Evolutionary conservation across 2,797 vertebrate species (phyloP), one percentile per base, ranked within the genome.

Genomic region (Poecile montanus): DNA sequence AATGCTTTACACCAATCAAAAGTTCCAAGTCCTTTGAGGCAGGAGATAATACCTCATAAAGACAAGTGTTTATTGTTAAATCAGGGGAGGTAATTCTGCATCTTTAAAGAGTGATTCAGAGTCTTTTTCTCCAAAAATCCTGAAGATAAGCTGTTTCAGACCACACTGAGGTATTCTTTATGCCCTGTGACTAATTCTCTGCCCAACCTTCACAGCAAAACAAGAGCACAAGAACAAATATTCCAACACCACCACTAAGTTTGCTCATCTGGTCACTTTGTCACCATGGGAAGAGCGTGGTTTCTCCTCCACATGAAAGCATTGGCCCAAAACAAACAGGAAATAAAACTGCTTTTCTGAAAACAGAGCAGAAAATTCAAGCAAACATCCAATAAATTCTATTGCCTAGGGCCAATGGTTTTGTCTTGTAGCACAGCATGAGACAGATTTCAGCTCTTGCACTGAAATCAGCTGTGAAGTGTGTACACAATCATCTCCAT

Each of bases 331-430:
- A 7, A 74, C 61, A 76, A 30, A 66, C 16, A 83, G 45, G 70
- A 85, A 89, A 73, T 54, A 88, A 82, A 95, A 86, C 0, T 6
- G 36, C 7, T 47, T 36, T 77, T 63, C 71, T 62, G 83, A 91
- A 97, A 96, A 79, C 2, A 85, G 36, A 62, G 56, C 76, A 60
- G 62, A 94, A 94, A 83, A 94, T 89, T 71, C 94, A 92, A 88
- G 63, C 48, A 76, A 92, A 77, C 32, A 74, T 67, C 80, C 73
- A 82, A 60, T 57, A 87, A 91, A 94, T 83, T 74, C 91, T 57
- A 85, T 40, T 29, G 38, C 19, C 7, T 73, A n/a, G 70, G 91
- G 76, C 45, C 7, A 48, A 30, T 29, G 72, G 85, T 47, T 92
- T 95, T 88, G 78, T 54, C 73, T 66, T 77, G 74, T 60, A 82